Evolutionary conservation across 2,113 vertebrate genomes (phyloP).

Genomic region (Connochaetes taurinus): DNA sequence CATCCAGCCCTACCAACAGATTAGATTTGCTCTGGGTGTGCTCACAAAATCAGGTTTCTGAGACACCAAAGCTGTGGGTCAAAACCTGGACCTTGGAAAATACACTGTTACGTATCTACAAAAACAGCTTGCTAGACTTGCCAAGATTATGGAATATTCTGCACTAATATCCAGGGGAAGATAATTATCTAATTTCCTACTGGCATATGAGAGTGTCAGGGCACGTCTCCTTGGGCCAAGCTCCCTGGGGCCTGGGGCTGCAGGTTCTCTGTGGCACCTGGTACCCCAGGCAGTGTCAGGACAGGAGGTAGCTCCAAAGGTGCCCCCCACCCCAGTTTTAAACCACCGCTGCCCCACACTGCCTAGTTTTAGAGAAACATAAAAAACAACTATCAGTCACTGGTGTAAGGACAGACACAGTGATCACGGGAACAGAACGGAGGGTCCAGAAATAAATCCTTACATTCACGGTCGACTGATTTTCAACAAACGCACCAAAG

Average conservation of each 20-base stretch:
- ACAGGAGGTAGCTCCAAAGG: background rate
- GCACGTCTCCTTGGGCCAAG: background rate
- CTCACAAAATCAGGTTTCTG: background rate
- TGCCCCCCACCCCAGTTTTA: background rate
- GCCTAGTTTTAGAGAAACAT: background rate
- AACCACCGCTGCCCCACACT: background rate
- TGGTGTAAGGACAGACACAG: background rate
- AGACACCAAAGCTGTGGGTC: background rate
- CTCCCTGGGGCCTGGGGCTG: background rate
- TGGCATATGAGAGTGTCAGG: background rate
- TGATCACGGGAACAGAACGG: background rate
- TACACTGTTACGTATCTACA: background rate
- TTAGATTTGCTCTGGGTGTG: background rate
- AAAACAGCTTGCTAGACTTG: background rate
- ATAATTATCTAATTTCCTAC: background rate
- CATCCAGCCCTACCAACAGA: background rate
- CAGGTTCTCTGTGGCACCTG: background rate
- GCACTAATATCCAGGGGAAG: background rate
- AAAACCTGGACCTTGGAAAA: background rate
- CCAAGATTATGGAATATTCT: background rate
- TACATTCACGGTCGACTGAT: background rate
- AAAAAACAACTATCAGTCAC: background rate
- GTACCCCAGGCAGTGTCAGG: background rate
- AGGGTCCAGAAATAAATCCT: background rate
- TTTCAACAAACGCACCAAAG: background rate